phyloP scores from a whole-genome alignment of 2,797 vertebrate genomes.

The Bovichtus variegatus region DNA sequence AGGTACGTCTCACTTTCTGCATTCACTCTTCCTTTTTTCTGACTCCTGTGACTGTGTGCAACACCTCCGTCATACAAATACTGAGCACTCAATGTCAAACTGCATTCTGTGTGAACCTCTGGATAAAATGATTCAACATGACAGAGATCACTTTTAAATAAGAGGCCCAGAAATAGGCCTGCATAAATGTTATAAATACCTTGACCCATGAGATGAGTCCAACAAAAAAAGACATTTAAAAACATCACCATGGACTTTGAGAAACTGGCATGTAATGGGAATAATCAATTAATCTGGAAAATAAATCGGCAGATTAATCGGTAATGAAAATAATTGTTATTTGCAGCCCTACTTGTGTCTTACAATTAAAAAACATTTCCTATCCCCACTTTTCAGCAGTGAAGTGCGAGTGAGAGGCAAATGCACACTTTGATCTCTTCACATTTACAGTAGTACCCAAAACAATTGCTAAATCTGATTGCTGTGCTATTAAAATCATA shows the following conservation, averaged over 20 bases:
- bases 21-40: background rate
- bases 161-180: slow-evolving; percentile 60
- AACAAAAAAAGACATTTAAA: too few relatives aligned
- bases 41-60: background rate
- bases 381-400: background rate
- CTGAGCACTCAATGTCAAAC: slow-evolving; percentile 15
- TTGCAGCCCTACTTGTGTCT: too few relatives aligned
- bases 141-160: slow-evolving; percentile 59
- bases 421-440: background rate
- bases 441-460: background rate
- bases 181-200: slow-evolving; percentile 72
- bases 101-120: slow-evolving; percentile 47
- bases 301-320: too few relatives aligned
- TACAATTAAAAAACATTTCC: background rate
- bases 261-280: too few relatives aligned
- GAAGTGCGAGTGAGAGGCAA: background rate
- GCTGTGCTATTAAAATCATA: background rate
- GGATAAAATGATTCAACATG: slow-evolving; percentile 42
- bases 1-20: background rate
- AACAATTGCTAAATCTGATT: background rate
- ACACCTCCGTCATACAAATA: slow-evolving; percentile 1
- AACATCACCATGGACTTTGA: too few relatives aligned
- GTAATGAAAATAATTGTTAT: too few relatives aligned
- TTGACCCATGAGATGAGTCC: slow-evolving; percentile 66
- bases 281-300: too few relatives aligned